Conservation (phyloP, 2,113 vertebrate species). For the Cochlearius cochlearius region DNA sequence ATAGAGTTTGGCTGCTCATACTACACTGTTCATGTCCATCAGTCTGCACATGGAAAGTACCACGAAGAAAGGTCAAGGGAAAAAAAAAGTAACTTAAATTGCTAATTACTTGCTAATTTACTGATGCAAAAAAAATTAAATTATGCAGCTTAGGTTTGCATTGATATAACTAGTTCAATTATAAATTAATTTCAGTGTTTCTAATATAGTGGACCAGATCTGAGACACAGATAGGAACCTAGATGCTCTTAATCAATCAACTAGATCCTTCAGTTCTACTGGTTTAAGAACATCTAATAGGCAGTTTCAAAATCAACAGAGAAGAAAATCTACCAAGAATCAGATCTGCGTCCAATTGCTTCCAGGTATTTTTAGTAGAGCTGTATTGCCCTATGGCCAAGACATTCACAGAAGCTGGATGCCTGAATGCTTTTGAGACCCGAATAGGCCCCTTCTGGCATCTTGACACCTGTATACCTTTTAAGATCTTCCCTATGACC, state of each 20-base stretch:
- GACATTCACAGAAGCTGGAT: not conserved
- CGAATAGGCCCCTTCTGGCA: fast-evolving
- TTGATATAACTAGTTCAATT: not conserved
- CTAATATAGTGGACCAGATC: not conserved
- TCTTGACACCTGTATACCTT: fast-evolving
- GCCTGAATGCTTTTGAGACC: not conserved
- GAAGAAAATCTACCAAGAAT: not conserved
- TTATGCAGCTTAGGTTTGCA: not conserved
- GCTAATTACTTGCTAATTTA: not conserved
- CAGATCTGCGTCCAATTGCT: not conserved
- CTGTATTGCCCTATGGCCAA: not conserved
- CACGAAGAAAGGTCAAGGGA: not conserved
- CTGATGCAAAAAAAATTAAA: not conserved
- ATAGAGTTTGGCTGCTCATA: not conserved
- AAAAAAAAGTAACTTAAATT: not conserved
- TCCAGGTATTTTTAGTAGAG: not conserved
- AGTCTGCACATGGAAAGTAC: not conserved
- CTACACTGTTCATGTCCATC: not conserved
- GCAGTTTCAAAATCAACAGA: not conserved
- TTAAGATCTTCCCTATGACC: not conserved
- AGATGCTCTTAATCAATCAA: not conserved
- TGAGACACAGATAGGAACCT: not conserved
- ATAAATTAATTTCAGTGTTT: not conserved
- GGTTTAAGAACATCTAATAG: not conserved
- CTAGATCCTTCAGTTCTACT: not conserved